Conservation (phyloP, 2,888 invertebrate genomes). For the Cosmia pyralina region DNA sequence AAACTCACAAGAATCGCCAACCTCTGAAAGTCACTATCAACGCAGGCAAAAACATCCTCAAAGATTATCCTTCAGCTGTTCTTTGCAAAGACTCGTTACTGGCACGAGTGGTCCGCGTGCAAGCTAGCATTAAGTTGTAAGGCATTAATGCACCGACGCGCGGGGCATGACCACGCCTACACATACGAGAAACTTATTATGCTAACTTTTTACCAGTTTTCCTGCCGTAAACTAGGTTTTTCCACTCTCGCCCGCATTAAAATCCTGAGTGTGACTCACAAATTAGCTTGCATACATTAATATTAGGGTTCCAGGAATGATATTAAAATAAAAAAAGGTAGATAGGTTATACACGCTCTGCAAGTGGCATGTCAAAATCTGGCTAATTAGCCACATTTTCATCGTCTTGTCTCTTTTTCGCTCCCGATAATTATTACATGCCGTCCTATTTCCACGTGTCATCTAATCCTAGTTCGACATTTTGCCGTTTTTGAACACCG, state of each 20-base stretch:
- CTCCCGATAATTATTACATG: no score
- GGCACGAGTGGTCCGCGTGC: conserved; percentile 78
- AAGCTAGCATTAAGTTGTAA: conserved; percentile 84
- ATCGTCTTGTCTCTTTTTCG: no score
- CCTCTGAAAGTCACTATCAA: conserved; percentile 21
- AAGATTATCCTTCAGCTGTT: conserved; percentile 47
- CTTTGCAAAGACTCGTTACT: conserved; percentile 75
- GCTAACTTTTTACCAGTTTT: conserved; percentile 65
- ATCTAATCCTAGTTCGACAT: no score
- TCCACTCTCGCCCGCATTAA: conserved; percentile 63
- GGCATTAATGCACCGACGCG: conserved; percentile 86
- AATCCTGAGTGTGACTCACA: conserved; percentile 71
- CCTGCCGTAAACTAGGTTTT: conserved; percentile 61
- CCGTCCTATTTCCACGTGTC: no score
- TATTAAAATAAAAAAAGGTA: no score
- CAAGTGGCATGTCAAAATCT: no score
- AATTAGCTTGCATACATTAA: conserved; percentile 71
- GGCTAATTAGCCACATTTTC: no score
- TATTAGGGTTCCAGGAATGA: conserved; percentile 39
- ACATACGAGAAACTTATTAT: conserved; percentile 74
- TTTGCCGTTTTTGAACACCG: no score
- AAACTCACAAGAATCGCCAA: neutral
- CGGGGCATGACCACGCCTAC: conserved; percentile 77
- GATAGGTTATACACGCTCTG: no score
- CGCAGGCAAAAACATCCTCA: conserved; percentile 35